Percentiles rank a stretch among this genome's conserved stretches.
These are phyloP conservation scores for Orthosia gothica DNA, from an alignment of 2,888 invertebrate genomes.

Conservation along the genomic window DNA sequence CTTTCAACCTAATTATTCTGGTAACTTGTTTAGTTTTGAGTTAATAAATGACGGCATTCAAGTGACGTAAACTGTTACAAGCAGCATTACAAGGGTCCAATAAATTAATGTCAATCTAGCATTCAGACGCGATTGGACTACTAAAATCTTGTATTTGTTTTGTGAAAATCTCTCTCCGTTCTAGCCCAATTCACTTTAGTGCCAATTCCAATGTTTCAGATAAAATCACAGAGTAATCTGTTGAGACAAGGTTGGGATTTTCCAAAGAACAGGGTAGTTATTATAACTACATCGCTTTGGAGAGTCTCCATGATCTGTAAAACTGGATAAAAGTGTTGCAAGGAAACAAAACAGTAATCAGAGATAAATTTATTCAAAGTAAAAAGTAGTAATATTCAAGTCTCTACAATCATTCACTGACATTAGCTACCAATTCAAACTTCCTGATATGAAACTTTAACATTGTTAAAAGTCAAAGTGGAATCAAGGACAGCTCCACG, in stretches of 20 bases:
- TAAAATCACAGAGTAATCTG: constrained; percentile 11
- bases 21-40: neutral
- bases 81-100: constrained; percentile 64
- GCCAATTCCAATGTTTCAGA: constrained; percentile 11
- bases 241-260: constrained; percentile 1
- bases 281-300: neutral
- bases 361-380: neutral
- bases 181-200: constrained; percentile 31
- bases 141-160: constrained; percentile 60
- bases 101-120: constrained; percentile 69
- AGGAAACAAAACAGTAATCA: neutral
- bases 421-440: neutral
- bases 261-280: neutral
- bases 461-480: neutral
- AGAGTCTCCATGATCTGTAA: neutral
- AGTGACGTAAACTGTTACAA: constrained; percentile 24
- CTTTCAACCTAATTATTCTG: neutral
- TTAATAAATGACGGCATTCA: constrained; percentile 29
- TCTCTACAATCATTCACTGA: neutral
- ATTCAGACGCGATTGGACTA: constrained; percentile 59
- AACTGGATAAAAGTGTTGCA: neutral
- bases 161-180: constrained; percentile 25
- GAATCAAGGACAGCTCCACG: neutral
- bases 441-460: too few species aligned
- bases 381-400: neutral